Base-by-base conservation (phyloP, 2,888 invertebrate species). In the Diplolepis rosae region DNA sequence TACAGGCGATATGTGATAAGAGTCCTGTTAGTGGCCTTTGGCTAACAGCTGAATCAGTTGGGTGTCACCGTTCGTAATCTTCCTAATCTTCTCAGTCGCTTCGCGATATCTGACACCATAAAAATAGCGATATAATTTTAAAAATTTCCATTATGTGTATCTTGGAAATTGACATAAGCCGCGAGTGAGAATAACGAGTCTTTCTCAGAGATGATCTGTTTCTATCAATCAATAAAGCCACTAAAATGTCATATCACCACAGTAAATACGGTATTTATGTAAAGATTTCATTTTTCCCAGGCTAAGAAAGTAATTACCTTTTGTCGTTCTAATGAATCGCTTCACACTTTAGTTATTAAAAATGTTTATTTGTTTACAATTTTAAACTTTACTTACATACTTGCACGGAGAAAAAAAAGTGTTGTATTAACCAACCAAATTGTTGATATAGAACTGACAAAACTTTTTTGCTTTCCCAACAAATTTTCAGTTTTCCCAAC, bases 21-120 rank as follows among this genome's bases (percentile, higher is more conserved):
- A 80, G 78, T 75, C 73, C 78, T 77, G 80, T 82, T 83, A 81
- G 82, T 82, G 80, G 80, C 77, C 81, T 81, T 78, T 71, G 72
- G 75, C 75, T 78, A 82, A 84, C 80, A 78, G 78, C 77, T 78
- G 48, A 48, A 22, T 84, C 84, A 84, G 84, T 84, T 77, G 80
- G 79, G 77, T 79, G 83, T 80, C 79, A 80, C 76, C 79, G 67
- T 76, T 81, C 77, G 79, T 22, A 48, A 48, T 48, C 22, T 22
- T 18, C 11, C 22, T 48, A 18, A 48, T 48, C 11, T 48, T 48
- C 22, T 22, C 48, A 22, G 11, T 48, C 22, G 48, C 11, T 22
- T 48, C 22, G 18, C 48, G 48, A 22, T 48, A 9, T 22, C 48
- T 48, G 22, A 18, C 22, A 22, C 48, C 11, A 48, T 48, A 48